Conservation (phyloP, 2,888 invertebrate species). For the Eumacrocentrus americanus region DNA sequence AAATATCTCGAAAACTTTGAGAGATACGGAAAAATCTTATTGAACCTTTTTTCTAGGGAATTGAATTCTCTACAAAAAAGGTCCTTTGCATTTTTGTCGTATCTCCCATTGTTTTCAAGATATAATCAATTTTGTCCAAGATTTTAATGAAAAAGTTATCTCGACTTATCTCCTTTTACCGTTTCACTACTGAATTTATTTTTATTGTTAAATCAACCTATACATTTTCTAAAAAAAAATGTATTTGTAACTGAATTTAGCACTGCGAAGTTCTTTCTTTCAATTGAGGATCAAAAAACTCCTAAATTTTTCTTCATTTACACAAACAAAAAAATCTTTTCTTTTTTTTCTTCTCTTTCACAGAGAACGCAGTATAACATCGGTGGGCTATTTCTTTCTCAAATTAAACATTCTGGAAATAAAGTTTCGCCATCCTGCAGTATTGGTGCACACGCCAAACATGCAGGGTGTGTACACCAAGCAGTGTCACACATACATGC, state of each 20-base stretch:
- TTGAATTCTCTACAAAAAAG: no score
- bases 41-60: no score
- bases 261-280: slow-evolving; percentile 6
- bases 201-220: no score
- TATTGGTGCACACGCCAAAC: slow-evolving; percentile 34
- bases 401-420: slow-evolving; percentile 57
- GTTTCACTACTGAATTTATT: no score
- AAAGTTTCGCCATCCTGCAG: slow-evolving; percentile 50
- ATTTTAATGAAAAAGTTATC: no score
- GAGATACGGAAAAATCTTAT: no score
- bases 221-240: no score
- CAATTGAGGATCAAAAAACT: slow-evolving; percentile 52
- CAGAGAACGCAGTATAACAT: not conserved
- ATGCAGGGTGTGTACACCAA: not conserved
- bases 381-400: slow-evolving; percentile 18
- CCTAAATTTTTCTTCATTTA: slow-evolving; percentile 43
- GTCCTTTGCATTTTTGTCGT: not conserved
- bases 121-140: no score
- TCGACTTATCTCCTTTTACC: no score
- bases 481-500: slow-evolving; percentile 12
- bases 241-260: not conserved
- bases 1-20: no score
- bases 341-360: not conserved
- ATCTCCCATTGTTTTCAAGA: no score
- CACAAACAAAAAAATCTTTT: slow-evolving; percentile 1